These are phyloP conservation scores for Acholoe squamosa DNA, from an alignment of 2,888 invertebrate species.

Conservation along the genomic window DNA sequence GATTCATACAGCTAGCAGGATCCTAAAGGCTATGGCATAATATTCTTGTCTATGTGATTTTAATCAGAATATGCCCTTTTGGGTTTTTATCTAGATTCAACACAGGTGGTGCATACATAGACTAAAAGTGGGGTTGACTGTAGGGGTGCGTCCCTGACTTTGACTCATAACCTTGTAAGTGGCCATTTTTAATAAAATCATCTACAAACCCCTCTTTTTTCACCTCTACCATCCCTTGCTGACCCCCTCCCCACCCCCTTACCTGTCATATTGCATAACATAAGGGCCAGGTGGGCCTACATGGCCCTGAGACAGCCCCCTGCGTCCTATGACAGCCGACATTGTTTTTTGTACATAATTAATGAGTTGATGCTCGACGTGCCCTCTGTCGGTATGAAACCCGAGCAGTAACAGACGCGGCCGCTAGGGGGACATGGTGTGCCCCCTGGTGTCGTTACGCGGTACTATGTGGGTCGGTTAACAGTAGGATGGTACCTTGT, in stretches of 20 bases:
- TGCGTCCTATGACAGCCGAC: not conserved
- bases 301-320: not conserved
- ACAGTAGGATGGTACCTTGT: conserved; percentile 7
- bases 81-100: no score
- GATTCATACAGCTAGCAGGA: no score
- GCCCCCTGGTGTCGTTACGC: not conserved
- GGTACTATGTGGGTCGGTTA: not conserved
- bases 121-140: no score
- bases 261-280: conserved; percentile 23
- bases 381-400: not conserved
- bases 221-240: no score
- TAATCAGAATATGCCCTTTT: no score
- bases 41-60: no score
- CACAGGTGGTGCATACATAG: no score
- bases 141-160: no score
- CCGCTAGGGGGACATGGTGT: not conserved
- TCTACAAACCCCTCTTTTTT: no score
- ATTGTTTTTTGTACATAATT: conserved; percentile 26
- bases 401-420: not conserved
- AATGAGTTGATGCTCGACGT: conserved; percentile 1
- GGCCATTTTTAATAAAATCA: no score
- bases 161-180: no score
- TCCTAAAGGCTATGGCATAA: no score
- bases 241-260: not conserved
- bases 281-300: not conserved